A percentile compares a stretch with the other conserved stretches of the same genome.
phyloP scores from a whole-genome alignment of 1,140 invertebrate species.

The Lordiphosa mommai region DNA sequence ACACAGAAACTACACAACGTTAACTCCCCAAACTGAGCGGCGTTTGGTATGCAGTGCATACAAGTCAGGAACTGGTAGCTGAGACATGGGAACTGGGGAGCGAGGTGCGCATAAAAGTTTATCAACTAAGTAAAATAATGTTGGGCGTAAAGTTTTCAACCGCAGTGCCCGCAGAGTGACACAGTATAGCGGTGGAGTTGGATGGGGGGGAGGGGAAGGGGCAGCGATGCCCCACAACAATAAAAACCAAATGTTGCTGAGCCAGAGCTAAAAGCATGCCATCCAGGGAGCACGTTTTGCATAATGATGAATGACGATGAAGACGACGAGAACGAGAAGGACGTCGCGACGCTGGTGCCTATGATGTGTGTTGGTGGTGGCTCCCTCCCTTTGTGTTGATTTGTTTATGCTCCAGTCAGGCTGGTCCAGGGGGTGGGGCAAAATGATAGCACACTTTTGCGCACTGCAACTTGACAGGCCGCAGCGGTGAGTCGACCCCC shows the following conservation, averaged over 20 bases:
- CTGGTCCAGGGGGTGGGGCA: slow-evolving; percentile 13
- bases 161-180: slow-evolving; percentile 57
- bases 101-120: slow-evolving; percentile 59
- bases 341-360: slow-evolving; percentile 21
- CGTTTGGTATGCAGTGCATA: slow-evolving; percentile 6
- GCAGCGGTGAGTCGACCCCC: slow-evolving; percentile 4
- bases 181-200: slow-evolving; percentile 10
- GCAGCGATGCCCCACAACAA: slow-evolving; percentile 48
- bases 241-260: slow-evolving; percentile 71
- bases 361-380: slow-evolving; percentile 43
- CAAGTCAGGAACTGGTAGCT: slow-evolving; percentile 15
- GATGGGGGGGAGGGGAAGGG: neutral
- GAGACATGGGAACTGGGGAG: slow-evolving; percentile 16
- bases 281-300: slow-evolving; percentile 67
- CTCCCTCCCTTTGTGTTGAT: slow-evolving; percentile 35
- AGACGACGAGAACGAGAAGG: slow-evolving; percentile 31
- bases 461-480: slow-evolving; percentile 28
- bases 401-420: slow-evolving; percentile 55
- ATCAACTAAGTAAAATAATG: slow-evolving; percentile 77
- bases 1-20: slow-evolving; percentile 17
- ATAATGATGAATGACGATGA: slow-evolving; percentile 74
- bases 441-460: slow-evolving; percentile 38
- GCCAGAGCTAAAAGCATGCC: slow-evolving; percentile 51
- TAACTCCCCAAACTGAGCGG: slow-evolving; percentile 1
- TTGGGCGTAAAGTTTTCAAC: slow-evolving; percentile 70